A percentile compares a stretch with the other conserved stretches of the same genome.
phyloP scores from a whole-genome alignment of 2,888 invertebrate genomes.

The Rutpela maculata region DNA sequence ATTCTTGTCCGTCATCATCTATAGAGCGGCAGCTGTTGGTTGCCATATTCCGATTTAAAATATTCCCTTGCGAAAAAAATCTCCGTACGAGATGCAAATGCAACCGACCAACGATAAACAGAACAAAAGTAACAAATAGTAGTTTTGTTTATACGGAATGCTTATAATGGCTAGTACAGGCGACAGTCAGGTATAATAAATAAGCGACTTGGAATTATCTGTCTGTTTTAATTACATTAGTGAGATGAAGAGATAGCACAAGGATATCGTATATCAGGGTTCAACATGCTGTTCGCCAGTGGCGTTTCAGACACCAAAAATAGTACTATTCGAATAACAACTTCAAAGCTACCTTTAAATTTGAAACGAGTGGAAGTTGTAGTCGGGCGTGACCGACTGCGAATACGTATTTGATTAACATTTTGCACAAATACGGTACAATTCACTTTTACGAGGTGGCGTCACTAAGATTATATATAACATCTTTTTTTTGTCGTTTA shows the following conservation, averaged over 20 bases:
- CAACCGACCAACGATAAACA: constrained; percentile 32
- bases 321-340: no score
- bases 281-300: constrained; percentile 33
- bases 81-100: constrained; percentile 51
- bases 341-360: no score
- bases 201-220: constrained; percentile 69
- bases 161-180: constrained; percentile 51
- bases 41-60: constrained; percentile 29
- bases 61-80: constrained; percentile 44
- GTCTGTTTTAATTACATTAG: constrained; percentile 73
- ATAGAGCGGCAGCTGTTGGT: constrained; percentile 32
- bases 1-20: constrained; percentile 22
- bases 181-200: constrained; percentile 67
- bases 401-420: no score
- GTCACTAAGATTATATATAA: no score
- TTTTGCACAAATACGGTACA: no score
- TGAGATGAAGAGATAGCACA: constrained; percentile 70
- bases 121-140: constrained; percentile 51
- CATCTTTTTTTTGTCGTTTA: no score
- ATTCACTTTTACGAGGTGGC: no score
- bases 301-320: background rate
- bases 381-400: no score
- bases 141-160: constrained; percentile 51
- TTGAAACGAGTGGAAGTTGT: no score
- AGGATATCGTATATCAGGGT: constrained; percentile 68